A percentile compares a stretch with the other conserved stretches of the same genome.
These are phyloP conservation scores for Amphipoea oculea DNA, from an alignment of 2,888 invertebrate genomes.

Conservation along the genomic window DNA sequence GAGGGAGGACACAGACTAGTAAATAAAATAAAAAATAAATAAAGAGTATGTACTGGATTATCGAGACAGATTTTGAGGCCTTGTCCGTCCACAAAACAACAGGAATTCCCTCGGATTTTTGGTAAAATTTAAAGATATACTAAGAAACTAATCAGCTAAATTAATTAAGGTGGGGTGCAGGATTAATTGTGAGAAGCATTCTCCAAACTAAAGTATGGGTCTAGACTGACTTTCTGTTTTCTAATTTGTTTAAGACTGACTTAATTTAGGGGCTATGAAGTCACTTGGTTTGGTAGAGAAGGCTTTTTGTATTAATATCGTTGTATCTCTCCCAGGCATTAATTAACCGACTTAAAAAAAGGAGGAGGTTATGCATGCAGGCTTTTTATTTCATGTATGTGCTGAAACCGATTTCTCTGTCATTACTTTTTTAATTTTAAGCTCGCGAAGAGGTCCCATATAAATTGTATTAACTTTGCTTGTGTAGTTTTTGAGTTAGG, in stretches of 20 bases:
- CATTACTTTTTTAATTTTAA: neutral
- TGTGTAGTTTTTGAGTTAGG: neutral
- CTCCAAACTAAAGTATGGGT: slow-evolving; percentile 79
- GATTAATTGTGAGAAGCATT: slow-evolving; percentile 76
- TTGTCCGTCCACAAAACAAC: neutral
- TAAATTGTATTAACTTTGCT: neutral
- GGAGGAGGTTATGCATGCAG: neutral
- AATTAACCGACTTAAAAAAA: neutral
- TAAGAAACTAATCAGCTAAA: slow-evolving; percentile 19
- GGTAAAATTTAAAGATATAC: neutral
- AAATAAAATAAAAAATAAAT: neutral
- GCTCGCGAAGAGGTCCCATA: neutral
- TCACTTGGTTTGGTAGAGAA: slow-evolving; percentile 11
- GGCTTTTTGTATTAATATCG: neutral
- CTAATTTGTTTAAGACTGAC: slow-evolving; percentile 71
- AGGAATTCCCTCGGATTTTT: neutral
- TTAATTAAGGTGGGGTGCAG: slow-evolving; percentile 48
- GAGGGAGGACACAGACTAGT: no score
- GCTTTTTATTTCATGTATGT: neutral
- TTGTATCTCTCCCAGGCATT: neutral
- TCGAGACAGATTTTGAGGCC: neutral
- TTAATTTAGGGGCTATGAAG: slow-evolving; percentile 34
- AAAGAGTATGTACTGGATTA: neutral
- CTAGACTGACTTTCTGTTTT: slow-evolving; percentile 78
- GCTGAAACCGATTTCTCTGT: neutral